Base-by-base conservation (phyloP, 2,797 vertebrate genomes). In the Rhyacichthys aspro region DNA sequence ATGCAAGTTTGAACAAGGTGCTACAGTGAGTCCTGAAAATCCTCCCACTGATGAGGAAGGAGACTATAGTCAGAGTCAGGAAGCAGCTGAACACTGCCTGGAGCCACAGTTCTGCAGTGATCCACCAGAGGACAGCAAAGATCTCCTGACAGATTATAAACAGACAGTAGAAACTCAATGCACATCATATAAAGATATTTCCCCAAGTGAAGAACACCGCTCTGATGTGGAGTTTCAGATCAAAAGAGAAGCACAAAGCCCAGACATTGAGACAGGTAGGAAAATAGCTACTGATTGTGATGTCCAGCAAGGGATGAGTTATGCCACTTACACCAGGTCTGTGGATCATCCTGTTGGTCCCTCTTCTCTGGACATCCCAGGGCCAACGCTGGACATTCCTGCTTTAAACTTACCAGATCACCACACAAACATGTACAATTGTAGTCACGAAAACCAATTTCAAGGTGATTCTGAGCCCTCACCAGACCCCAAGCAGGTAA, bases 231-330 rank as follows among this genome's bases (percentile, higher is more conserved):
- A 8, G 8, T 43, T 52, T 34, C 47, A 18, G 8, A 19, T 55
- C 8, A 64, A 60, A 55, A 59, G 39, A 19, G 70, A 73, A 43
- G 41, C 53, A 48, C 45, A 69, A 46, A 67, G 50, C 23, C 38
- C 46, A 45, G 62, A 23, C 17, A 28, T 32, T 4, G 28, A 59
- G 52, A 63, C 23, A 46, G 39, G 34, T 38, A 23, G 28, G 32
- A 9, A 43, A 3, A 16, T 8, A 18, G 46, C 56, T 58, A 18
- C 23, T 42, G 15, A 54, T 19, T 58, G 53, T 28, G 43, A 64
- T 34, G 32, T 67, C 42, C 46, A 60, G 17, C 48, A 37, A 19
- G 60, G 52, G 16, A 43, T 44, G n/a, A 12, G 36, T 56, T 33
- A 28, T 39, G 49, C 41, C 8, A 54, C 14, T 17, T 62, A 41